Evolutionary conservation across 2,888 invertebrate species (phyloP), one percentile per base, ranked within the genome.

Genomic region (Brachyptera putata): DNA sequence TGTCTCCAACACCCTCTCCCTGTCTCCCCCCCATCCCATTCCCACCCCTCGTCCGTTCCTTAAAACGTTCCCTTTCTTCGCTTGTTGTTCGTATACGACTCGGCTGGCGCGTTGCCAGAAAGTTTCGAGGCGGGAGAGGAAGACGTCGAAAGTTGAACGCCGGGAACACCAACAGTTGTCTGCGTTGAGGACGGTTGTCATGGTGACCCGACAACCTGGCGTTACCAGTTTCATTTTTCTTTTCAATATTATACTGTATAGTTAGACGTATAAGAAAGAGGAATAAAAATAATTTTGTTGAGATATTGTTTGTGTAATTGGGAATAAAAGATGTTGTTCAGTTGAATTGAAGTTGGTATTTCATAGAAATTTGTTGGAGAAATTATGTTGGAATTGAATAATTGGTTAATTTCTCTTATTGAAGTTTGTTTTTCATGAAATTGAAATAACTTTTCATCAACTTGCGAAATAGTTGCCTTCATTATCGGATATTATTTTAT

Each of bases 161-260:
- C 34, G 34, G 9, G 53, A 30, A 21, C 34, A 22, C 34, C 53
- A 53, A 53, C 53, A 53, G 53, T 53, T 53, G 53, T 53, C 46
- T 53, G 34, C 53, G 3, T 24, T 1, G 22, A 48, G 22, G 24
- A n/a, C 14, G 14, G 53, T 53, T 53, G 9, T 53, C 53, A 53
- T 53, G 53, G 18, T 22, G 14, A 53, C 53, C 30, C 53, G 53
- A 36, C 53, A 53, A 53, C 53, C 53, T 53, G 53, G 34, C 53
- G 36, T 53, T 53, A 18, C n/a, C n/a, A n/a, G n/a, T n/a, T n/a
- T n/a, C 21, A 36, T 53, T 18, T 30, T 36, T n/a, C n/a, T n/a
- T 53, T 53, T 30, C 11, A 16, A 13, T 21, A 46, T 13, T 21
- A 53, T 53, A 53, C 18, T n/a, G 7, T 43, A n/a, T n/a, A 22